A percentile compares a stretch with the other conserved stretches of the same genome.
Conservation (phyloP, 2,113 vertebrate genomes). For the Sisor rabdophorus region DNA sequence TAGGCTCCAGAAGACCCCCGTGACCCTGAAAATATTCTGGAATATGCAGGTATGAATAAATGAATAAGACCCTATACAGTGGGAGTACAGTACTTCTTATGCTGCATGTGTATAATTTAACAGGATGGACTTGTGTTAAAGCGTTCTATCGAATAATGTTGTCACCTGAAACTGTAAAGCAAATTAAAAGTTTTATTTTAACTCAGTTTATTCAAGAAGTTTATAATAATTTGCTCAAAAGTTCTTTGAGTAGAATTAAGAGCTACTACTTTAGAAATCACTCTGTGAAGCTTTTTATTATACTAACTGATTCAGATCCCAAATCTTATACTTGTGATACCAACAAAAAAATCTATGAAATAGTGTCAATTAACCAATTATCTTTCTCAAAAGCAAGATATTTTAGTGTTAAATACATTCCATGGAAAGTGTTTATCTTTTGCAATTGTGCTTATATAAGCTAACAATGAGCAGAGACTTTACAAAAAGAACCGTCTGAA, state of each 20-base stretch:
- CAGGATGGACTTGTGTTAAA: constrained; percentile 1
- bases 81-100: too few species aligned
- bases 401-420: constrained; percentile 11
- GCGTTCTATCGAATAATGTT: neutral
- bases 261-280: constrained; percentile 32
- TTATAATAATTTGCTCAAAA: too few species aligned
- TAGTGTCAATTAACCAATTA: neutral
- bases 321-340: constrained; percentile 7
- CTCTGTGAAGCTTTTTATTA: constrained; percentile 13
- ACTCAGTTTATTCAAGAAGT: neutral
- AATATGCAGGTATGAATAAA: too few species aligned
- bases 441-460: neutral
- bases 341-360: constrained; percentile 11
- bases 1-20: too few species aligned
- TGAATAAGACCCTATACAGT: too few species aligned
- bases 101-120: neutral
- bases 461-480: constrained; percentile 19
- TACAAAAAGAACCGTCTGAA: constrained; percentile 16
- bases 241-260: constrained; percentile 29
- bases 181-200: constrained; percentile 21
- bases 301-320: constrained; percentile 33
- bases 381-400: neutral
- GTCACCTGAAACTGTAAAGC: constrained; percentile 11
- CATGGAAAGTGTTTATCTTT: constrained; percentile 2
- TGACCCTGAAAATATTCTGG: too few species aligned